Base-by-base conservation (phyloP, 2,797 vertebrate genomes). In the Myotis findleyi region DNA sequence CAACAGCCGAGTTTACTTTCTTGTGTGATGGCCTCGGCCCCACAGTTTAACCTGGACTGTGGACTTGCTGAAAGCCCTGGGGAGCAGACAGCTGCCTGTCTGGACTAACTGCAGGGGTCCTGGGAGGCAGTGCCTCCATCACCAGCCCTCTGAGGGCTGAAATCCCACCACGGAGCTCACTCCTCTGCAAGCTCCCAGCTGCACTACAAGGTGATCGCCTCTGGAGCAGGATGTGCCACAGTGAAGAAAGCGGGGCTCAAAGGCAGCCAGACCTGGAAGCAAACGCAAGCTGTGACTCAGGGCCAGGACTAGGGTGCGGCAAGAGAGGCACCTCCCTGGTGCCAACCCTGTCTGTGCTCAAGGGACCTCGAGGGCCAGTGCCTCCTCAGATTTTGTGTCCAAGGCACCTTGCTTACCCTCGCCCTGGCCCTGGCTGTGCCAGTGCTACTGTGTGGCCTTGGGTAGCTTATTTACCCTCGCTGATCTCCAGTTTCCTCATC, bases 361-460 rank as follows among this genome's bases (percentile, higher is more conserved):
- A 3, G 7, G 3, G 17, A 33, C 38, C 30, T 7, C 0, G 2
- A 41, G 41, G 76, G 12, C 3, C n/a, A 44, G 38, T 0, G 7
- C 23, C 49, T 59, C 11, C 73, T 92, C 53, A 30, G 49, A 16
- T 36, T 18, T 36, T 75, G 41, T 23, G 38, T 66, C 41, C 18
- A 3, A 68, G 30, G 38, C 13, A 8, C 16, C 7, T 73, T 14
- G 49, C 30, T 57, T 51, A 30, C n/a, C 23, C 49, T 62, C 59
- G n/a, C 33, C n/a, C 38, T 14, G 10, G 12, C 36, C 47, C 33
- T 25, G 76, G 66, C 27, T n/a, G 49, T 69, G 16, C n/a, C 49
- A 21, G 6, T 1, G 14, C 62, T 55, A 57, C 30, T 64, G 38
- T 90, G 80, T 64, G 68, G 68, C 27, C 14, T 73, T 62, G 53